Evolutionary conservation across 2,113 vertebrate genomes (phyloP).

Genomic region (Catharus bicknelli): DNA sequence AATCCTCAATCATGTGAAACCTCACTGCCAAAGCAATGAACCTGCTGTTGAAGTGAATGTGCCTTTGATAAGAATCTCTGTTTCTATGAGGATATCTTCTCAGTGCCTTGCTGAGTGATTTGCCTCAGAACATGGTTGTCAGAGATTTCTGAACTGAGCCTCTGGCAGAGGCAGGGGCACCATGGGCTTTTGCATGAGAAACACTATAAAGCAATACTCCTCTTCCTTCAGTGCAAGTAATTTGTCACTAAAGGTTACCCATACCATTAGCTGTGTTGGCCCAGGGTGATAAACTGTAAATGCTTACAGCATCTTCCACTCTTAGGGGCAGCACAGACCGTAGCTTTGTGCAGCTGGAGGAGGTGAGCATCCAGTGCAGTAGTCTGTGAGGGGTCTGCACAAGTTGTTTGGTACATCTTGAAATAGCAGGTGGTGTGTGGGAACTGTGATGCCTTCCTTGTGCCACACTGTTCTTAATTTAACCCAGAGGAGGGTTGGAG

Average conservation of each 20-base stretch:
- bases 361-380: background rate
- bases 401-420: background rate
- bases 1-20: background rate
- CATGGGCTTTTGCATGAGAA: background rate
- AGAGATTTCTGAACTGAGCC: background rate
- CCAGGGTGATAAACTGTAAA: background rate
- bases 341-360: background rate
- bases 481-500: background rate
- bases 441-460: background rate
- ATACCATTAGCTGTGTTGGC: background rate
- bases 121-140: background rate
- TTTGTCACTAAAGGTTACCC: background rate
- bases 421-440: background rate
- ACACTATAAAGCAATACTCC: background rate
- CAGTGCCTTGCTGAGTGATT: background rate
- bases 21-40: background rate
- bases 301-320: background rate
- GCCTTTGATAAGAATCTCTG: background rate
- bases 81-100: background rate
- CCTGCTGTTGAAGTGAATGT: background rate
- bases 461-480: background rate
- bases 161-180: background rate
- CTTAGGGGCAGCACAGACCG: background rate
- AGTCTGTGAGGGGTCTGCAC: background rate
- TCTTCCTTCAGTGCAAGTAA: background rate